These are phyloP conservation scores for Esox niger DNA, from an alignment of 2,113 vertebrate species.

Conservation along the genomic window DNA sequence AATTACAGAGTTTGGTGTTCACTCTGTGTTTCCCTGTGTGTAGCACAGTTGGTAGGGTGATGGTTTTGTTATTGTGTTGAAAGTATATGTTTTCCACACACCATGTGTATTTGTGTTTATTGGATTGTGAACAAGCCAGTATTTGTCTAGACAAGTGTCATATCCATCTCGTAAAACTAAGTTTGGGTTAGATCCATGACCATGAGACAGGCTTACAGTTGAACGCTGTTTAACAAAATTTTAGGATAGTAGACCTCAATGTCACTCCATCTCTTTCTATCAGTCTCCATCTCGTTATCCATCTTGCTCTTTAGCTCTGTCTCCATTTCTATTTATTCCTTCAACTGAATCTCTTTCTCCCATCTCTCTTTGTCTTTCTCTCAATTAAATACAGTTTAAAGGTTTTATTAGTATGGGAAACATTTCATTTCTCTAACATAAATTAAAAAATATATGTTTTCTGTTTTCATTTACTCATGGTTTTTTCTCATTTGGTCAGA, in stretches of 20 bases:
- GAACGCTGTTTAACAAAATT: conserved; percentile 43
- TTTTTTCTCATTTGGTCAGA: too few relatives aligned
- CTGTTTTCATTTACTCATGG: too few relatives aligned
- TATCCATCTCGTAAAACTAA: conserved; percentile 50
- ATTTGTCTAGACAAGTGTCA: conserved; percentile 49
- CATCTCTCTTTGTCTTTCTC: not conserved
- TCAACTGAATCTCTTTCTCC: not conserved
- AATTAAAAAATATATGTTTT: too few relatives aligned
- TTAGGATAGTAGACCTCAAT: too few relatives aligned
- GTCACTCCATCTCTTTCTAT: conserved; percentile 2
- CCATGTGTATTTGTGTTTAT: conserved; percentile 23
- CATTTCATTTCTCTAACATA: too few relatives aligned
- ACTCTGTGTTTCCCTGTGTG: conserved; percentile 29
- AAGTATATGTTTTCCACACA: too few relatives aligned
- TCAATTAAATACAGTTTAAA: too few relatives aligned
- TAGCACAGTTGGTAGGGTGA: conserved; percentile 4
- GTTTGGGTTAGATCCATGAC: conserved; percentile 33
- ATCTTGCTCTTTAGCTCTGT: conserved; percentile 1
- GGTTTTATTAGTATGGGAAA: not conserved
- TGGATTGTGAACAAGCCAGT: conserved; percentile 30
- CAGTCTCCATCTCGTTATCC: conserved; percentile 8
- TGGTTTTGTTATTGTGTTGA: too few relatives aligned
- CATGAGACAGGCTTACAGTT: conserved; percentile 59
- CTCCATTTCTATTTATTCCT: conserved; percentile 10
- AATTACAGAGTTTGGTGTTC: conserved; percentile 12